Base-by-base conservation (phyloP, 2,113 vertebrate species). In the Antidorcas marsupialis region DNA sequence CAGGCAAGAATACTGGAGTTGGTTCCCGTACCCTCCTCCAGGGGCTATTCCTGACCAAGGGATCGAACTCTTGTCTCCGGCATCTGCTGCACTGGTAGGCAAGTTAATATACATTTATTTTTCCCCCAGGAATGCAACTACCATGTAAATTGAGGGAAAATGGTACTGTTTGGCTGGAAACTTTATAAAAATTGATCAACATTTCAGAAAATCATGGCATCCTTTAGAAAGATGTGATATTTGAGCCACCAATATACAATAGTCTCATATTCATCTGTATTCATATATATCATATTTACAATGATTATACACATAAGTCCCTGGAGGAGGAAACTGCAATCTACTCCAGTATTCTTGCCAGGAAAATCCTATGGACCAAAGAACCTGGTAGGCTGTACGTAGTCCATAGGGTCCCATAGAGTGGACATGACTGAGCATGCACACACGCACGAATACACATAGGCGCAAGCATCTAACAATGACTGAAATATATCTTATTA, bases 181-280 rank as follows among this genome's bases (percentile, higher is more conserved):
- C 60, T 82, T 95, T 39, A 87, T 36, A 50, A 91, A 97, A 85
- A 95, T 25, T 82, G 6, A 62, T 36, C 55, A 21, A 43, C 64
- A 94, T 92, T 82, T 97, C 39, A 93, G 84, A 84, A 96, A 89
- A 87, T 89, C 43, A 79, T 89, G 57, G 50, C 27, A 62, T 87
- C 45, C 28, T 79, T 93, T 50, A 33, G 71, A 93, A 82, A 91
- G 25, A 55, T 57, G 55, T 67, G 36, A 30, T 67, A 94, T 88
- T 90, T 85, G 39, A 74, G 53, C 11, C 30, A 59, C 53, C 47
- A 50, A 5, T 71, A 39, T 55, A 67, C 16, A 67, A 62, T 53
- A 86, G 86, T 81, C 36, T 81, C 91, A 52, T 39, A 82, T 55
- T 28, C 45, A 7, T 84, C 30, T 43, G 11, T 39, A 28, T 67